Evolutionary conservation across 2,888 invertebrate species (phyloP).

Genomic region (Athalia circularis): DNA sequence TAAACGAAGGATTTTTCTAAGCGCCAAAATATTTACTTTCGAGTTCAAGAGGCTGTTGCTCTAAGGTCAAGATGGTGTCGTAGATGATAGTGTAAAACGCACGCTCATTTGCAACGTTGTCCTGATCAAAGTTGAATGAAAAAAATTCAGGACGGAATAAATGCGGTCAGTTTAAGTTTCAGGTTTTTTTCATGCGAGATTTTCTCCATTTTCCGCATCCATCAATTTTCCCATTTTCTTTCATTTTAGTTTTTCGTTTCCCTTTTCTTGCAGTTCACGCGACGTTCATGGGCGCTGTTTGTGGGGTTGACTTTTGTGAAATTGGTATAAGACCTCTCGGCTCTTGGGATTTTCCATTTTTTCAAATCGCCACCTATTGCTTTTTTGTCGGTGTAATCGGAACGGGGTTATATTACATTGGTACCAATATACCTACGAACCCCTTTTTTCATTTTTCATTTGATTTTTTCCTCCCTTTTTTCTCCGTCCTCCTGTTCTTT

Average conservation of each 20-base stretch:
- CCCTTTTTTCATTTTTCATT: neutral
- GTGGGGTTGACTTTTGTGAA: neutral
- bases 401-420: neutral
- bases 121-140: neutral
- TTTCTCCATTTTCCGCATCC: too few species aligned
- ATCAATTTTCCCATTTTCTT: neutral
- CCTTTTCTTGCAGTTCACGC: neutral
- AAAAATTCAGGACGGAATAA: constrained; percentile 1
- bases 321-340: constrained; percentile 18
- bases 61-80: constrained; percentile 34
- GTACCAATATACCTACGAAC: neutral
- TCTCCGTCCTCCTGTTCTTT: too few species aligned
- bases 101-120: neutral
- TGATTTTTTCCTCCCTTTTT: neutral
- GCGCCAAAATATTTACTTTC: constrained; percentile 19
- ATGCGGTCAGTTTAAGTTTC: neutral
- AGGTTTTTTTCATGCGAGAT: neutral
- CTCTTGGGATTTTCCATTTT: constrained; percentile 26
- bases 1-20: neutral
- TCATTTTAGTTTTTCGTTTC: neutral
- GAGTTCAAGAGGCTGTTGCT: constrained; percentile 25
- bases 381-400: constrained; percentile 25
- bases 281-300: neutral
- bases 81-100: constrained; percentile 27
- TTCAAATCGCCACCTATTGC: constrained; percentile 14